Conservation (phyloP, 2,113 vertebrate genomes). For the Albula glossodonta region DNA sequence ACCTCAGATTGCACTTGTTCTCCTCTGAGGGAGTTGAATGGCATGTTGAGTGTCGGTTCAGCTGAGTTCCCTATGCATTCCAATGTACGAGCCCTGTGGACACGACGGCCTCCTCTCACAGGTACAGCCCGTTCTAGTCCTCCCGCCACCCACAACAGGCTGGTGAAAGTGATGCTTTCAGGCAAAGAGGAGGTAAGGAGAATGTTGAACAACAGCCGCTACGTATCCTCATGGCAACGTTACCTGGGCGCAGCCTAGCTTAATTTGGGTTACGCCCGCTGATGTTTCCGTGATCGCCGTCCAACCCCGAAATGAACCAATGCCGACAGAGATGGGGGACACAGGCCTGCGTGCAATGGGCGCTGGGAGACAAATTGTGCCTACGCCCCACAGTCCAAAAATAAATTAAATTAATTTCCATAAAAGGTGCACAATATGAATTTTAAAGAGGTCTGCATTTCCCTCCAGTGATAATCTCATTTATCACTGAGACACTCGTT, state of each 20-base stretch:
- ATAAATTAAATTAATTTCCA: neutral
- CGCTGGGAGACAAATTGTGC: neutral
- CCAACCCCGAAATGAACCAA: neutral
- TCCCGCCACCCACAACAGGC: neutral
- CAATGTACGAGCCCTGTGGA: neutral
- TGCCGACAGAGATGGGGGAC: neutral
- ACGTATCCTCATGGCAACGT: neutral
- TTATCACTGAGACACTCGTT: neutral
- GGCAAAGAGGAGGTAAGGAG: neutral
- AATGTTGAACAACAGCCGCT: neutral
- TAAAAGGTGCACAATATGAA: constrained; percentile 9
- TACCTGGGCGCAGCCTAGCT: neutral
- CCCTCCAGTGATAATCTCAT: constrained; percentile 1
- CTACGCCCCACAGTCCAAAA: neutral
- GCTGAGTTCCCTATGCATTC: too few species aligned
- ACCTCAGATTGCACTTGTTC: neutral
- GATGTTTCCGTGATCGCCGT: too few species aligned
- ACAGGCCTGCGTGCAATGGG: neutral
- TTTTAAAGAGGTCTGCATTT: constrained; percentile 7
- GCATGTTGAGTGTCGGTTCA: neutral
- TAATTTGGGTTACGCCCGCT: neutral
- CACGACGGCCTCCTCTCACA: neutral
- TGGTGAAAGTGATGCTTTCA: neutral
- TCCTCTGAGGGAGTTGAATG: neutral
- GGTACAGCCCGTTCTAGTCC: neutral